Base-by-base conservation (phyloP, 2,113 vertebrate genomes). In the Microtus ochrogaster region DNA sequence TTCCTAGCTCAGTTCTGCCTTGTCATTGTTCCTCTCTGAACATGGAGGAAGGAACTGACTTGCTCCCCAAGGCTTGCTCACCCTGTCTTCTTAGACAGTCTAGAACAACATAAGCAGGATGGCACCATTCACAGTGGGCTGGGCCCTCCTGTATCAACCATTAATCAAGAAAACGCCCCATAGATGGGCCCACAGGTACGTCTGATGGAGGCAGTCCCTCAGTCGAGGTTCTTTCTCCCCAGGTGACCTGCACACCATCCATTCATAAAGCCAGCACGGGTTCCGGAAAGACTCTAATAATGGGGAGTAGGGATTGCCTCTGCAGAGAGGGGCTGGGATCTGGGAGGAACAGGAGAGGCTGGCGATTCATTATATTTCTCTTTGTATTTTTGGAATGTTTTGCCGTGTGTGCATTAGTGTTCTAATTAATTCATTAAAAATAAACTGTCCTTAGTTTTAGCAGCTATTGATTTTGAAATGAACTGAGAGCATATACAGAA, bases 381-480 rank as follows among this genome's bases (percentile, higher is more conserved):
- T 94, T 90, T 90, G 88, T 89, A 61, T 74, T 94, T 14, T 88
- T 92, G 76, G 30, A 94, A 33, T 92, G 72, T 91, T 94, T 96
- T 92, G 81, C 76, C 73, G 44, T 55, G 16, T 61, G 41, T n/a
- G 19, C 81, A 47, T 92, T 90, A 82, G 14, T 33, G 41, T 94
- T 95, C 70, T 95, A 97, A 92, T 96, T 93, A 94, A 97, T 95
- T 95, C 88, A 89, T 96, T 93, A 96, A 95, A 96, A 94, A 94
- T 9, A 79, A 96, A 52, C 88, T 84, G 73, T 44, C 93, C 49
- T 94, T 96, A 41, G 61, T 90, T 94, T 91, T 92, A 83, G 72
- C 89, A 91, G 88, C 91, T 95, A 79, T 90, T 93, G 85, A 92
- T 95, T 90, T 21, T 92, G 89, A 94, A 95, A 93, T 84, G 49